These are phyloP conservation scores for Eulemur albifrons DNA, from an alignment of 2,797 vertebrate species.

Conservation along the genomic window DNA sequence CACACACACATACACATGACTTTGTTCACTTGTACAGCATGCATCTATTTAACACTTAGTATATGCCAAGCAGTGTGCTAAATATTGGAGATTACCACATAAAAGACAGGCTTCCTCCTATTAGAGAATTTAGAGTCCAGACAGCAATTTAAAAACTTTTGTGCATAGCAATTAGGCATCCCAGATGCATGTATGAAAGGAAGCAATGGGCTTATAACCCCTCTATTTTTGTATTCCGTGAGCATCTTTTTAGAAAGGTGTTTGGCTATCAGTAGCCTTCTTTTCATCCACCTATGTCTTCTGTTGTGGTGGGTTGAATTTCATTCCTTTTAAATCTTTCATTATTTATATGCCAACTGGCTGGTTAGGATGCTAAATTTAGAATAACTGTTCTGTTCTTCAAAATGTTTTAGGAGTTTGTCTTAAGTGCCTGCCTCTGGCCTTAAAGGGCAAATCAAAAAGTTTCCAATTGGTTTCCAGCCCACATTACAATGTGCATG, in stretches of 20 bases:
- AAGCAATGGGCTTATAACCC: not conserved
- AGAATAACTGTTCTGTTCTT: constrained; percentile 50
- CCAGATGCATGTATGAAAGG: not conserved
- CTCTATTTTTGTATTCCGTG: not conserved
- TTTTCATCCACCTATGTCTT: not conserved
- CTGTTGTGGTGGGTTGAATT: not conserved
- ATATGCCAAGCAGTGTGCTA: not conserved
- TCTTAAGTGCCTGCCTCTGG: constrained; percentile 60
- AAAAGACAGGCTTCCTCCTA: not conserved
- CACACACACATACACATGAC: too few relatives aligned
- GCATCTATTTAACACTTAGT: not conserved
- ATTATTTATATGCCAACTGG: constrained; percentile 30
- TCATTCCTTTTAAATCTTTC: constrained; percentile 63
- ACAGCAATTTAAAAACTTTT: not conserved
- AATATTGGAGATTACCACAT: not conserved
- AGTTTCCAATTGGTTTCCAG: constrained; percentile 45
- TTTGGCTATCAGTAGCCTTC: not conserved
- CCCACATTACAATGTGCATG: constrained; percentile 40
- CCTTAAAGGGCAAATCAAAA: constrained; percentile 73
- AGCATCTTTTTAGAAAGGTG: not conserved
- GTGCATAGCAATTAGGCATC: not conserved
- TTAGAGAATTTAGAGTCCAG: not conserved
- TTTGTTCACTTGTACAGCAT: not conserved
- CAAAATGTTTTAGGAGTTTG: constrained; percentile 42
- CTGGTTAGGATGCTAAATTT: constrained; percentile 68